Evolutionary conservation across 2,113 vertebrate species (phyloP).

Genomic region (Boulengeromyrus knoepffleri): DNA sequence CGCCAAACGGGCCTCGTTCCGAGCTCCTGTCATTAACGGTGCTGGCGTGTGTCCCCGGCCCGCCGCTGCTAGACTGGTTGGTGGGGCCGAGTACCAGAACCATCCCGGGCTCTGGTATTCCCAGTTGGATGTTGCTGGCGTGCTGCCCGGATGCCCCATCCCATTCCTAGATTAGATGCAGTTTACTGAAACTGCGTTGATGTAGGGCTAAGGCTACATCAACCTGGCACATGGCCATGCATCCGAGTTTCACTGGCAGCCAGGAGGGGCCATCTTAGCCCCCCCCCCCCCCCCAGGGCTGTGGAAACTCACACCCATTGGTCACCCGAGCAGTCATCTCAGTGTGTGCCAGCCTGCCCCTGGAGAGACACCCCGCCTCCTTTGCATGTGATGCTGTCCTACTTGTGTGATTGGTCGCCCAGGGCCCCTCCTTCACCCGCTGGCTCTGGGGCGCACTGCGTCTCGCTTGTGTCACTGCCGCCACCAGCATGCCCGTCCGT

Average conservation of each 20-base stretch:
- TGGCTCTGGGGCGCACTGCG: constrained; percentile 1
- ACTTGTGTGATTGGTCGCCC: neutral
- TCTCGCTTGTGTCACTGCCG: neutral
- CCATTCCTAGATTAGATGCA: neutral
- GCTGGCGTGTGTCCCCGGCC: neutral
- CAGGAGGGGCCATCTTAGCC: neutral
- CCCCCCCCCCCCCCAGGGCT: neutral
- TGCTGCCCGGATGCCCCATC: neutral
- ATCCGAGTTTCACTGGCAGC: neutral
- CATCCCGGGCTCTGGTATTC: neutral
- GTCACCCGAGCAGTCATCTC: neutral
- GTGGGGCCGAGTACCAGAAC: neutral
- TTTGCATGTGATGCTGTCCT: neutral
- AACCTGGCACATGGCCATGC: neutral
- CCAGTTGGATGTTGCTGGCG: neutral
- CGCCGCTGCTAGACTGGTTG: neutral
- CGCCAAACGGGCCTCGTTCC: neutral
- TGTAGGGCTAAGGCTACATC: neutral
- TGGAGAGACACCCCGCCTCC: neutral
- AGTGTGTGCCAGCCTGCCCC: neutral
- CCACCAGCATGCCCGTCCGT: neutral
- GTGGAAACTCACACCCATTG: neutral
- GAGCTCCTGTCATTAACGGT: neutral
- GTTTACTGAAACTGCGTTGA: neutral
- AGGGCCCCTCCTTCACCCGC: neutral